phyloP scores from a whole-genome alignment of 2,888 invertebrate genomes.

The Galeopsomyia nigrocyanea region DNA sequence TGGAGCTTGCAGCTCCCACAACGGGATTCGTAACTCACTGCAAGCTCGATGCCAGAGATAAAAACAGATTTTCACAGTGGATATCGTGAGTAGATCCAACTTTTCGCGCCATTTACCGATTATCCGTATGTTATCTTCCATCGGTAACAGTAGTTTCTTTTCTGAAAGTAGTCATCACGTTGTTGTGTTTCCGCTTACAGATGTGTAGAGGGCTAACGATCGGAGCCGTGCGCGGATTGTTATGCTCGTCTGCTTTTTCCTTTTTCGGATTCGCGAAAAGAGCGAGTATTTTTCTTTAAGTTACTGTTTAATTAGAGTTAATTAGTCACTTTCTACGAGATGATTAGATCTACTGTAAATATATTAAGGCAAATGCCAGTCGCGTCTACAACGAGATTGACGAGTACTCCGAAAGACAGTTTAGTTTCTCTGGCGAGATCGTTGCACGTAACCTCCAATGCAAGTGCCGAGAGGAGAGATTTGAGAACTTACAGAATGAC shows the following conservation, averaged over 20 bases:
- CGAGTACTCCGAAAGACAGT: not conserved
- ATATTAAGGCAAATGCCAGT: not conserved
- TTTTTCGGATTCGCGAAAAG: not conserved
- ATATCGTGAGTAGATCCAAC: no score
- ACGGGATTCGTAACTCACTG: no score
- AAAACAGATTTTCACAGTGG: no score
- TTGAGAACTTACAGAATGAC: conserved; percentile 47
- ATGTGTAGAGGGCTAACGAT: no score
- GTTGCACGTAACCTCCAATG: conserved; percentile 43
- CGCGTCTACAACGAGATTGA: not conserved
- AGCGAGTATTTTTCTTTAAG: not conserved
- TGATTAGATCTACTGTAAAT: conserved; percentile 23
- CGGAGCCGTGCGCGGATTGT: no score
- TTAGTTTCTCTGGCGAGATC: not conserved
- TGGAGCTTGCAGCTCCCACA: no score
- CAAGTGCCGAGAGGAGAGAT: conserved; percentile 26
- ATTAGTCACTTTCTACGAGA: conserved; percentile 12
- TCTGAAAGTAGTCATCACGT: not conserved
- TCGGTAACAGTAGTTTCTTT: not conserved
- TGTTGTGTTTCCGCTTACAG: not conserved
- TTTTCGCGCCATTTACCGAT: not conserved
- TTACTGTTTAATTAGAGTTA: not conserved
- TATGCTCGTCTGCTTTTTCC: conserved; percentile 2
- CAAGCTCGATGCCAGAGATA: no score
- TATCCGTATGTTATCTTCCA: conserved; percentile 12